Conservation (phyloP, 2,797 vertebrate species). For the Pipistrellus pygmaeus region DNA sequence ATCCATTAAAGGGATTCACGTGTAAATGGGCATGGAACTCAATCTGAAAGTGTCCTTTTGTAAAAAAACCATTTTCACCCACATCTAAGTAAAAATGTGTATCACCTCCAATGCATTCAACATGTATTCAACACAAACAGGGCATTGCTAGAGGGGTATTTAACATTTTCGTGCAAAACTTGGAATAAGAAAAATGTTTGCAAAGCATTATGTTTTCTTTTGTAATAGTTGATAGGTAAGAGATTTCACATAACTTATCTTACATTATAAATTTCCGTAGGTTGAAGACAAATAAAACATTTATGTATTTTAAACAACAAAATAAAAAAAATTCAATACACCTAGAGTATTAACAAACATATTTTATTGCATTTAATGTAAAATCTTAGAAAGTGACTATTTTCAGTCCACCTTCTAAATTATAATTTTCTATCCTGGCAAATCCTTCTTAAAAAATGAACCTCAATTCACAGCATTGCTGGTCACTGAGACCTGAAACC, state of each 20-base stretch:
- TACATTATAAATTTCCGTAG: slow-evolving; percentile 3
- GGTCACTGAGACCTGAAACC: slow-evolving; percentile 65
- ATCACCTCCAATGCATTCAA: neutral
- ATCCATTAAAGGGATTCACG: slow-evolving; percentile 74
- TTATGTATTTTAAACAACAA: slow-evolving; percentile 53
- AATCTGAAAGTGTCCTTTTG: slow-evolving; percentile 58
- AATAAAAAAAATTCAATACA: slow-evolving; percentile 78
- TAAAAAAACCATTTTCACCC: slow-evolving; percentile 58
- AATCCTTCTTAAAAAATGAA: slow-evolving; percentile 45
- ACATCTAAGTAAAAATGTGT: slow-evolving; percentile 28
- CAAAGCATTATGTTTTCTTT: slow-evolving; percentile 31
- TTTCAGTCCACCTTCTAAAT: slow-evolving; percentile 55
- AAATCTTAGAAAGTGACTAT: slow-evolving; percentile 68
- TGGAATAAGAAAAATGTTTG: slow-evolving; percentile 61
- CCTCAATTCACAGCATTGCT: slow-evolving; percentile 33
- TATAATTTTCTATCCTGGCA: slow-evolving; percentile 59
- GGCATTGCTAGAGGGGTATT: neutral
- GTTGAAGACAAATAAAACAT: slow-evolving; percentile 66
- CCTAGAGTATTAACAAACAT: slow-evolving; percentile 10
- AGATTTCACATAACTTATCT: neutral
- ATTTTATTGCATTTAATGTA: slow-evolving; percentile 63
- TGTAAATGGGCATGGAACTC: slow-evolving; percentile 36
- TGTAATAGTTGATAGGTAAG: neutral
- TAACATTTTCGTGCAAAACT: slow-evolving; percentile 59
- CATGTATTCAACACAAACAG: neutral